A percentile compares a stretch with the other conserved stretches of the same genome.
Evolutionary conservation across 1,140 invertebrate species (phyloP).

Genomic region (Prorops nasuta): DNA sequence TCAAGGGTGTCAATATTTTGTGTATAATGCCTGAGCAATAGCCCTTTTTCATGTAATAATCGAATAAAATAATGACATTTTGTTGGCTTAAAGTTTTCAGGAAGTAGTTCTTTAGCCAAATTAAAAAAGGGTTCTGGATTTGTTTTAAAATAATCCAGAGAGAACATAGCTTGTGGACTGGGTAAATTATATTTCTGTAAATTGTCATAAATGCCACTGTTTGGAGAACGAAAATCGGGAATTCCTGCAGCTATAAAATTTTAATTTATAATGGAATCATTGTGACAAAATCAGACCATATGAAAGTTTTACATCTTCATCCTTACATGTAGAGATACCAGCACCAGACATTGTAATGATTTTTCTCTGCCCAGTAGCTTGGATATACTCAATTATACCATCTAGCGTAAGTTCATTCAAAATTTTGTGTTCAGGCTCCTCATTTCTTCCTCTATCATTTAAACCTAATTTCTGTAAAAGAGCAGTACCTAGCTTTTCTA

Average conservation of each 20-base stretch:
- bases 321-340: slow-evolving; percentile 90
- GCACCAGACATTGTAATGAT: slow-evolving; percentile 92
- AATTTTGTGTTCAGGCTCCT: slow-evolving; percentile 19
- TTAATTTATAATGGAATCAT: slow-evolving; percentile 3
- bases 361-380: slow-evolving; percentile 75
- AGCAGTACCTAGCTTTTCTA: slow-evolving; percentile 44
- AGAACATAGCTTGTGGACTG: slow-evolving; percentile 94
- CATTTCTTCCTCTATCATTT: slow-evolving; percentile 14
- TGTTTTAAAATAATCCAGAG: slow-evolving; percentile 77
- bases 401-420: slow-evolving; percentile 61
- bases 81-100: slow-evolving; percentile 80
- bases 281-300: slow-evolving; percentile 6
- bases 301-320: slow-evolving; percentile 4
- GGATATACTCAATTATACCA: slow-evolving; percentile 71
- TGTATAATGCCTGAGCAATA: slow-evolving; percentile 81
- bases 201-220: slow-evolving; percentile 89
- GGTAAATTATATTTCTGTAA: slow-evolving; percentile 89
- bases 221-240: slow-evolving; percentile 90
- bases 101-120: slow-evolving; percentile 83
- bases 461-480: slow-evolving; percentile 37
- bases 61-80: slow-evolving; percentile 81
- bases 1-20: slow-evolving; percentile 96
- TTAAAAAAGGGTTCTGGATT: slow-evolving; percentile 86
- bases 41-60: slow-evolving; percentile 75
- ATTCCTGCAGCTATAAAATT: slow-evolving; percentile 80